Base-by-base conservation (phyloP, 2,888 invertebrate genomes). In the Mechanitis mazaeus region DNA sequence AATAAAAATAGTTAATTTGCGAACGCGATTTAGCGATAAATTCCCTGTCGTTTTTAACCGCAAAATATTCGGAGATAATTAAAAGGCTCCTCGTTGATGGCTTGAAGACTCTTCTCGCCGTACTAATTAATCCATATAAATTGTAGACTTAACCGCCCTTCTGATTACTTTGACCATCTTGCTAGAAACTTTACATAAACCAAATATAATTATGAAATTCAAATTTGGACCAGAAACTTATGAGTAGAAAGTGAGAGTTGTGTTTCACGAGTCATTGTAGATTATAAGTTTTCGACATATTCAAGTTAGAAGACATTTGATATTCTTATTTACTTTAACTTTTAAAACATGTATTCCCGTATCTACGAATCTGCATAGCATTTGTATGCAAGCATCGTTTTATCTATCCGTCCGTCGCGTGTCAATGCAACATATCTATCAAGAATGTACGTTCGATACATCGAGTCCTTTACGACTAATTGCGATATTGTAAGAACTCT, bases 311-410 rank as follows among this genome's bases (percentile, higher is more conserved):
- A 31, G 2, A 9, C 7, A 31, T 31, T 31, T n/a, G 0, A 42
- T 50, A 50, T 31, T 50, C 9, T 7, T 6, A 31, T 50, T 50
- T 50, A 31, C 50, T 11, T 50, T 31, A 50, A 50, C 50, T 50
- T 47, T 38, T 6, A 31, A 50, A 50, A 47, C 47, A 47, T 47
- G 28, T 6, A 31, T n/a, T 50, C 31, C 11, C 31, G 31, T 50
- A 11, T 50, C 31, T 3, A 31, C 7, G 50, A 31, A 31, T 42
- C 50, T 31, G 31, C 50, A 50, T 50, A 31, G 7, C 38, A 80
- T 86, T 85, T 76, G 78, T 83, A 86, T 86, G 85, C 85, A 74
- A 71, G 72, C 66, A 67, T 68, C 79, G 82, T 77, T 55, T 69
- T 63, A 59, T 72, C 66, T 58, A 80, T 78, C 83, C 85, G 79